Evolutionary conservation across 2,888 invertebrate genomes (phyloP), one percentile per base, ranked within the genome.

Genomic region (Drosophila hamatofila): DNA sequence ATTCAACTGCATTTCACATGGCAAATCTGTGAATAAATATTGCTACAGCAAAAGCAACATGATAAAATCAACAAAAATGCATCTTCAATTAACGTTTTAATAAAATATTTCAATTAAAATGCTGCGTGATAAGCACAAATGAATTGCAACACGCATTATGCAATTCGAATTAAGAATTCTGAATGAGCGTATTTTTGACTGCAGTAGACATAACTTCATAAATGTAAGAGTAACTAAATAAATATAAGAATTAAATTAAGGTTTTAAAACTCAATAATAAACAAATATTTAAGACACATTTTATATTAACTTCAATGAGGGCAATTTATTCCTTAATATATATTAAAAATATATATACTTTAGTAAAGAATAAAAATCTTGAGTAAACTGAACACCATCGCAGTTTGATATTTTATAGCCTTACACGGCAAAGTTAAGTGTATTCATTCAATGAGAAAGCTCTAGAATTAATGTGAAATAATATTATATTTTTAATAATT

Each of bases 61-160:
- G 21, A 14, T 21, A 18, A 39, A 39, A 54, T 12, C 54, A 54
- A 37, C 16, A 52, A 54, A 27, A 44, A 44, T 46, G 9, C 37
- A 75, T 51, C 46, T 41, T 23, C 12, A 37, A 42, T 57, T 37
- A 42, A 33, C 7, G 11, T 62, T 62, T 54, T 25, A 48, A 57
- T 42, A 33, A 25, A 71, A 60, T 54, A 55, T 73, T 65, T 35
- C 41, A 57, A 72, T 60, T 27, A 58, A 72, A 55, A 46, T 57
- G 9, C 41, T 48, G 27, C 23, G 16, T 33, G 14, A 12, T 27
- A 37, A 48, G 7, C 39, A 25, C 6, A 23, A 39, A 37, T 52
- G 5, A 30, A 18, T 30, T 30, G 3, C 12, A 2, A 6, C 7
- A 23, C 44, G 44, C 23, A 16, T 16, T 8, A 16, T 2, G 42